These are phyloP conservation scores for Acrocephalus scirpaceus DNA, from an alignment of 2,797 vertebrate species.

Conservation along the genomic window DNA sequence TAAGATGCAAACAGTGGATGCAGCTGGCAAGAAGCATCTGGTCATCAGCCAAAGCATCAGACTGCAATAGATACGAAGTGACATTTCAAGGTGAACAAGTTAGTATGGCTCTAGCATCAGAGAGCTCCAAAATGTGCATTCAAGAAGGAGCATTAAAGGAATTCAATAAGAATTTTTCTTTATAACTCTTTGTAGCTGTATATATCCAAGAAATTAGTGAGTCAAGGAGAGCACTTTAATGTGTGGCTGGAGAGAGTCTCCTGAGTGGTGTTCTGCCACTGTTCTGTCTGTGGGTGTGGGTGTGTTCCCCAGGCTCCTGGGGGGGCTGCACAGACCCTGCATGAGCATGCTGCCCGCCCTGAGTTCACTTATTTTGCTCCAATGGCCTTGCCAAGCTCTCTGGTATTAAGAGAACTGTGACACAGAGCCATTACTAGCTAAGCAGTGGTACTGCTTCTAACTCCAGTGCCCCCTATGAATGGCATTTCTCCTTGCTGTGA, in stretches of 20 bases:
- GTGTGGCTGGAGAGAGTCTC: background rate
- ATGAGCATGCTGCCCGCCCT: rapidly evolving
- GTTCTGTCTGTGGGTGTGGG: too few relatives aligned
- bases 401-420: background rate
- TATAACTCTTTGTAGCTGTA: background rate
- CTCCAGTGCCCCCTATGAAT: background rate
- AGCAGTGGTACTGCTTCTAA: background rate
- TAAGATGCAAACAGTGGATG: background rate
- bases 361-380: background rate
- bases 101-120: background rate
- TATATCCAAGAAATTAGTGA: background rate
- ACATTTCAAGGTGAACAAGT: background rate
- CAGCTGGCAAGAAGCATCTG: background rate
- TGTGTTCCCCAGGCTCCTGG: background rate
- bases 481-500: background rate
- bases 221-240: background rate
- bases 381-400: background rate
- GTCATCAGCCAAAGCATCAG: background rate
- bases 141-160: background rate
- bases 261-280: background rate
- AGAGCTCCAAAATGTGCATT: background rate
- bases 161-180: background rate
- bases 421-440: background rate
- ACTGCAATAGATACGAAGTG: background rate
- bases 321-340: background rate